Percentiles rank a stretch among this genome's conserved stretches.
Conservation (phyloP, 2,113 vertebrate genomes). For the Proteles cristata region DNA sequence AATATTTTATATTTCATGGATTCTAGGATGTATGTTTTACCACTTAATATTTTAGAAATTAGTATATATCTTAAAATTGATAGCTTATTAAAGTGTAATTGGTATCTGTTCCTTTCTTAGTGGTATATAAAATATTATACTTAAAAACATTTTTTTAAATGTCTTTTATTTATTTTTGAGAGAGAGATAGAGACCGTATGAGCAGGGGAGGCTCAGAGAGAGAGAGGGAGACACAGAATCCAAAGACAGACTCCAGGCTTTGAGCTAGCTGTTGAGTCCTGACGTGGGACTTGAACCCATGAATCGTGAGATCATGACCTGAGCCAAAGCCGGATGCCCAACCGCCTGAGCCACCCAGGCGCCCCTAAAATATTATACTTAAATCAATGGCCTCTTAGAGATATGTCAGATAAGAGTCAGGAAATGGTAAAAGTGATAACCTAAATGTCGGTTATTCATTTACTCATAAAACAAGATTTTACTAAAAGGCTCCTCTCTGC, state of each 20-base stretch:
- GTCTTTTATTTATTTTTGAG: too few species aligned
- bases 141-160: too few species aligned
- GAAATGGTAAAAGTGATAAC: conserved; percentile 9
- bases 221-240: too few species aligned
- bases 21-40: neutral
- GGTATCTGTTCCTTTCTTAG: conserved; percentile 5
- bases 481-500: neutral
- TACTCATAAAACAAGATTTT: conserved; percentile 20
- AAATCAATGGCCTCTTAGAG: conserved; percentile 40
- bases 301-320: too few species aligned
- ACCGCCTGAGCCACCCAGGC: too few species aligned
- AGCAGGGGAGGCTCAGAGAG: too few species aligned
- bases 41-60: conserved; percentile 1
- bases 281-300: too few species aligned
- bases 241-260: too few species aligned
- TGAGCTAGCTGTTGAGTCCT: too few species aligned
- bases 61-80: conserved; percentile 26
- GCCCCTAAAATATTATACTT: neutral
- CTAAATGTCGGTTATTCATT: conserved; percentile 24
- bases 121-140: neutral
- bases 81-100: neutral
- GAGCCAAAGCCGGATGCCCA: too few species aligned
- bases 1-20: neutral
- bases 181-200: too few species aligned
- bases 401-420: neutral